Percentiles rank a stretch among this genome's conserved stretches.
These are phyloP conservation scores for Butastur rufipennis DNA, from an alignment of 2,113 vertebrate species.

Conservation along the genomic window DNA sequence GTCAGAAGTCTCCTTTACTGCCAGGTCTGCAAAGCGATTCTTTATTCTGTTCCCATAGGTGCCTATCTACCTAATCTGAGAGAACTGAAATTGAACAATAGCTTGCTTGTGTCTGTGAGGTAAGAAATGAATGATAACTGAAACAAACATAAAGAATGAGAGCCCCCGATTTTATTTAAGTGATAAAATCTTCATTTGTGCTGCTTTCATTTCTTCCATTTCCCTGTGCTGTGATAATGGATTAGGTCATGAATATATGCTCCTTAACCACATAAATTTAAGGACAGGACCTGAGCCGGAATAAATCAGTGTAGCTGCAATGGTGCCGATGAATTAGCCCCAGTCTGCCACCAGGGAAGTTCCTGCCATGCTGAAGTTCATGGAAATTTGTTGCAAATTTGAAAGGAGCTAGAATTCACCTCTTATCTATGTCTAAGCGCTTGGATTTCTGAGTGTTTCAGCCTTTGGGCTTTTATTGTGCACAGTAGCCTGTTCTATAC, in stretches of 20 bases:
- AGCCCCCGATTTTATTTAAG: neutral
- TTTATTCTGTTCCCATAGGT: conserved; percentile 71
- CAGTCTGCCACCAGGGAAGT: neutral
- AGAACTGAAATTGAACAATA: conserved; percentile 90
- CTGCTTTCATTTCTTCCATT: neutral
- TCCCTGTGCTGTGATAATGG: neutral
- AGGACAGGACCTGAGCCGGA: neutral
- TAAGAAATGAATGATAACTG: conserved; percentile 63
- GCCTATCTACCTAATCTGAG: conserved; percentile 84
- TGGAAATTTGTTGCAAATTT: neutral
- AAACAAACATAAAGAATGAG: neutral
- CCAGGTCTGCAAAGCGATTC: neutral
- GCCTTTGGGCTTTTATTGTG: neutral
- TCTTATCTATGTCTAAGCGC: neutral
- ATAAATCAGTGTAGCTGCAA: neutral
- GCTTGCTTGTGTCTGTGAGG: conserved; percentile 87
- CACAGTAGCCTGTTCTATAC: neutral
- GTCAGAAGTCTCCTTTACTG: neutral
- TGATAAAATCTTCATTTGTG: conserved; percentile 3
- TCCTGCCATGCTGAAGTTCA: neutral
- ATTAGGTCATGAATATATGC: neutral
- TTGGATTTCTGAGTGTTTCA: neutral
- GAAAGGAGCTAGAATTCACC: neutral
- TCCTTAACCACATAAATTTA: neutral
- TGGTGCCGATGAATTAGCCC: neutral